Base-by-base conservation (phyloP, 2,888 invertebrate species). In the Pseudoips prasinana region DNA sequence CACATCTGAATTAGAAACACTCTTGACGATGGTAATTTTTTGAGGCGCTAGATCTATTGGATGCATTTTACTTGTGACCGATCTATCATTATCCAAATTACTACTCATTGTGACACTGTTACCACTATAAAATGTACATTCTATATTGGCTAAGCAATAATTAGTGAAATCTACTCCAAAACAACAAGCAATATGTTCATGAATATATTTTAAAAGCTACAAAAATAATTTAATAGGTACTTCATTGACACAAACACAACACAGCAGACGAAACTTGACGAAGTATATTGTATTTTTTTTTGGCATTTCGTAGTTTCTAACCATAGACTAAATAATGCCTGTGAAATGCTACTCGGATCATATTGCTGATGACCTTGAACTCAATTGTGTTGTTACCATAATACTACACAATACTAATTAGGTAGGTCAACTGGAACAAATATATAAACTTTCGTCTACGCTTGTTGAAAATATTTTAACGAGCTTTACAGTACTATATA, bases 41-140 rank as follows among this genome's bases (percentile, higher is more conserved):
- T 85, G 87, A 49, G 86, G 85, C 38, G 88, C 88, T 72, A 89
- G 84, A 79, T 89, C 88, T 56, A 89, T 88, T 47, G 89, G 89
- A 77, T 90, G 90, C 73, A 89, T 89, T 79, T 92, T 92, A 51
- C 83, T 83, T 58, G 84, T 85, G 46, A 82, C 66, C 58, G 91
- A 89, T 56, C 91, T 90, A 56, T 91, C 91, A 57, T 89, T 90
- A 58, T 89, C 89, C 59, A 83, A 70, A 75, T 86, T 87, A 55
- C 67, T 77, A 60, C 78, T 88, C 89, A 89, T 89, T 68, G 58
- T 80, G 59, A 53, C 27, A 39, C 26, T 29, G 31, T 8, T 27
- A 10, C 23, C 23, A 37, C 8, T 9, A 26, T 29, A 23, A 39
- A 42, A 17, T n/a, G 25, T 26, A 17, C 38, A 47, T 45, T 29